These are phyloP conservation scores for Ormia ochracea DNA, from an alignment of 2,888 invertebrate species.

Conservation along the genomic window DNA sequence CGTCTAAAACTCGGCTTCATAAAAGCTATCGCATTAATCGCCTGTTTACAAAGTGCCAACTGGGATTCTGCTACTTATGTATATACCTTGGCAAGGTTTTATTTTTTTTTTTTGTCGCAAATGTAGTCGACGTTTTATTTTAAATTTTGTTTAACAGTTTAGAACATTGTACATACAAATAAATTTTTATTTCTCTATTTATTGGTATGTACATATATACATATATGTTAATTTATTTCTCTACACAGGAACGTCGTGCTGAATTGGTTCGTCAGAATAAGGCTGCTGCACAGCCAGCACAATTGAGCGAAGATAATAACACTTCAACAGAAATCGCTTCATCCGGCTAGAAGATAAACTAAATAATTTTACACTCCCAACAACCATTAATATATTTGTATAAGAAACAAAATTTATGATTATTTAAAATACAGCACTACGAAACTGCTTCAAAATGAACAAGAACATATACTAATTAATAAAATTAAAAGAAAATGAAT, in stretches of 20 bases:
- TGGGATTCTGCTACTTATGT: no score
- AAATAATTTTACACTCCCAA: conserved; percentile 5
- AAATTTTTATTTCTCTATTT: neutral
- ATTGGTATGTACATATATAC: no score
- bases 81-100: no score
- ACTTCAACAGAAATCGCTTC: conserved; percentile 80
- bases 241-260: conserved; percentile 90
- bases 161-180: neutral
- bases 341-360: conserved; percentile 79
- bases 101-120: no score
- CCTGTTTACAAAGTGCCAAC: no score
- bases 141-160: conserved; percentile 9
- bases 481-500: conserved; percentile 30
- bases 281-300: conserved; percentile 76
- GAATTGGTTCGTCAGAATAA: conserved; percentile 95
- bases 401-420: conserved; percentile 16
- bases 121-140: neutral
- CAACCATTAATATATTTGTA: conserved; percentile 9
- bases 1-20: no score
- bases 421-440: conserved; percentile 57
- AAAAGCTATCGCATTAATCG: no score
- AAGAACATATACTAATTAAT: conserved; percentile 18
- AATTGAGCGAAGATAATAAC: conserved; percentile 79
- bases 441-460: conserved; percentile 55
- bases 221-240: conserved; percentile 1